phyloP scores from a whole-genome alignment of 2,797 vertebrate genomes.

The Scolopax rusticola region DNA sequence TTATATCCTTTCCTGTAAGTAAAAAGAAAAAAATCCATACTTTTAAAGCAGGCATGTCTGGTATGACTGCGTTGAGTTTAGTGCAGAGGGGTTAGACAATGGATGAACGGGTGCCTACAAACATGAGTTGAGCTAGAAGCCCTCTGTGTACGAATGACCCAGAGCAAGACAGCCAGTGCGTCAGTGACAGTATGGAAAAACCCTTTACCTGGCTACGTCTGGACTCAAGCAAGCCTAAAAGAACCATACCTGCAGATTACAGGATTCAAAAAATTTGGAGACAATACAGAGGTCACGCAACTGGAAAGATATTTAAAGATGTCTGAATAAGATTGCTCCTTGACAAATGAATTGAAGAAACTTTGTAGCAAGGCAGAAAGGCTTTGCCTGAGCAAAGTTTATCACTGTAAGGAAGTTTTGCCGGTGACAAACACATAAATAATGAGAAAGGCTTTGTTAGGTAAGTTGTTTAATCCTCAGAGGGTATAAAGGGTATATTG shows the following conservation, averaged over 20 bases:
- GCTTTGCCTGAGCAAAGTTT: background rate
- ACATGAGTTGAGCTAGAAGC: background rate
- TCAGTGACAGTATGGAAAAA: background rate
- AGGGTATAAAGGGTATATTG: background rate
- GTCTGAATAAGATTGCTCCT: background rate
- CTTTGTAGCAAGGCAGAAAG: background rate
- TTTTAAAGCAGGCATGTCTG: background rate
- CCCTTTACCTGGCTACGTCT: background rate
- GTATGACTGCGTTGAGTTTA: background rate
- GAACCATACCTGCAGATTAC: background rate
- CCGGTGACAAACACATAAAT: background rate
- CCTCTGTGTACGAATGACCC: accelerated
- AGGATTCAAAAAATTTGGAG: background rate
- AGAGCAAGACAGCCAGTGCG: background rate
- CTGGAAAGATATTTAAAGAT: background rate
- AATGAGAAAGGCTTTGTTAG: background rate
- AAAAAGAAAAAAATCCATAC: background rate
- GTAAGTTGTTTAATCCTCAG: background rate
- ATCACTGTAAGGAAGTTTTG: background rate
- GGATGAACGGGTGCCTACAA: background rate
- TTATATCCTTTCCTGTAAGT: background rate
- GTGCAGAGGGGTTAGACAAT: background rate
- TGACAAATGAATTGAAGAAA: background rate
- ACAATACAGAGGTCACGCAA: background rate
- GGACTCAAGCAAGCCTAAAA: background rate